Evolutionary conservation across 2,888 invertebrate genomes (phyloP).

Genomic region (Noctua janthe): DNA sequence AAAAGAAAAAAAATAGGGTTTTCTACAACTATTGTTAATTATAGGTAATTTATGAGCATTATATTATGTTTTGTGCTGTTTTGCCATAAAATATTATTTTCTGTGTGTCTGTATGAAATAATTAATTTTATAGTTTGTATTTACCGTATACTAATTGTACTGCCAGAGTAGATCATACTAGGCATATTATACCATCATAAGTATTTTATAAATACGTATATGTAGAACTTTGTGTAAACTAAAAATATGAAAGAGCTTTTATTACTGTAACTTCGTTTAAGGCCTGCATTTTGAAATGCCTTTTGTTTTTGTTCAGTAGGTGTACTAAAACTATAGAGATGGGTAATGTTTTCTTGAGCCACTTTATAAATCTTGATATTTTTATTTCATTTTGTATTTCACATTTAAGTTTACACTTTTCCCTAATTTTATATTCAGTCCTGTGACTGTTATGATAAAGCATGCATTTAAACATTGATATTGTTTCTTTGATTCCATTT

Average conservation of each 20-base stretch:
- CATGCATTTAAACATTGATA: conserved; percentile 63
- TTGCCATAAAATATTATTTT: conserved; percentile 61
- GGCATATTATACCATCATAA: conserved; percentile 48
- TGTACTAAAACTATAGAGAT: neutral
- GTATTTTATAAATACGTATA: conserved; percentile 47
- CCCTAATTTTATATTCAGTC: conserved; percentile 33
- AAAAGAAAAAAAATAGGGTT: conserved; percentile 41
- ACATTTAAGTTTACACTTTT: conserved; percentile 50
- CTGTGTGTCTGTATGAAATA: conserved; percentile 56
- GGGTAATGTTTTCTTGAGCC: neutral
- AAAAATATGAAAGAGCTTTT: conserved; percentile 21
- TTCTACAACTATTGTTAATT: conserved; percentile 67
- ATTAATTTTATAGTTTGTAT: conserved; percentile 50
- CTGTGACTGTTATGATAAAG: conserved; percentile 32
- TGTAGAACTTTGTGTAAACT: conserved; percentile 47
- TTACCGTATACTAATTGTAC: conserved; percentile 47
- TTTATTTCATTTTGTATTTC: neutral
- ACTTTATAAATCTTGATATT: neutral
- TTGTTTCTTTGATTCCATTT: conserved; percentile 55
- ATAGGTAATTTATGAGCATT: conserved; percentile 72
- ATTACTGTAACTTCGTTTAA: conserved; percentile 2
- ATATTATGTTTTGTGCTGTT: conserved; percentile 67
- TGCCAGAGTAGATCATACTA: conserved; percentile 51
- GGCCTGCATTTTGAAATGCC: neutral
- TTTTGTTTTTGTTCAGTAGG: conserved; percentile 4